Evolutionary conservation across 92 coral and sea anemone species (phyloP).

Genomic region (Umimayanthus chanpuru): DNA sequence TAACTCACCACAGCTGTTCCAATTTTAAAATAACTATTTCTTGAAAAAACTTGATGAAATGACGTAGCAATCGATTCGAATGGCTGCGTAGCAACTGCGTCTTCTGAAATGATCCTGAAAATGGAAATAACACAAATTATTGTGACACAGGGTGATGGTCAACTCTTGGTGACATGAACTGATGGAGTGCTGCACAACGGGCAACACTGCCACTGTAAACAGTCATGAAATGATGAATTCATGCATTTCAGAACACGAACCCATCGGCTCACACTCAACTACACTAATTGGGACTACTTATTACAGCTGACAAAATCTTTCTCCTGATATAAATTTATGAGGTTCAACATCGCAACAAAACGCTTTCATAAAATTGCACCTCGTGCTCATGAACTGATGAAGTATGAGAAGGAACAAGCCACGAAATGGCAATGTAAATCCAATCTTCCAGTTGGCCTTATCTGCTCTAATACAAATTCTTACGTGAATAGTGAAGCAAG

Average conservation of each 20-base stretch:
- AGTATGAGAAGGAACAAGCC: not conserved
- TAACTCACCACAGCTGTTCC: conserved; percentile 29
- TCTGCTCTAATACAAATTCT: not conserved
- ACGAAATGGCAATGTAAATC: not conserved
- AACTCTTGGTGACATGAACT: no score
- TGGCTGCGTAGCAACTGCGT: not conserved
- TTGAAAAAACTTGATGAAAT: conserved; percentile 26
- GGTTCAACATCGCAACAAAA: not conserved
- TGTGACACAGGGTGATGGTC: not conserved
- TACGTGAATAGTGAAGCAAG: not conserved
- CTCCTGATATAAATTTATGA: not conserved
- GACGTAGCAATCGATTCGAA: conserved; percentile 8
- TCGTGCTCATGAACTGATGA: not conserved
- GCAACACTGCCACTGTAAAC: no score
- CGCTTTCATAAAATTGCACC: not conserved
- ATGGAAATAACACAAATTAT: not conserved
- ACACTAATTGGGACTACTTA: not conserved
- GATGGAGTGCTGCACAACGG: no score
- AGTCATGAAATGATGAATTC: no score
- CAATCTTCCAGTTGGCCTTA: not conserved
- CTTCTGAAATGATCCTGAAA: conserved; percentile 30
- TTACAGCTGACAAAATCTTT: not conserved
- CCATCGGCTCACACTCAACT: not conserved
- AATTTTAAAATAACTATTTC: conserved; percentile 23
- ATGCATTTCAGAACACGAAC: no score